Evolutionary conservation across 1,140 invertebrate genomes (phyloP).

Genomic region (Leptestheria dahalacensis): DNA sequence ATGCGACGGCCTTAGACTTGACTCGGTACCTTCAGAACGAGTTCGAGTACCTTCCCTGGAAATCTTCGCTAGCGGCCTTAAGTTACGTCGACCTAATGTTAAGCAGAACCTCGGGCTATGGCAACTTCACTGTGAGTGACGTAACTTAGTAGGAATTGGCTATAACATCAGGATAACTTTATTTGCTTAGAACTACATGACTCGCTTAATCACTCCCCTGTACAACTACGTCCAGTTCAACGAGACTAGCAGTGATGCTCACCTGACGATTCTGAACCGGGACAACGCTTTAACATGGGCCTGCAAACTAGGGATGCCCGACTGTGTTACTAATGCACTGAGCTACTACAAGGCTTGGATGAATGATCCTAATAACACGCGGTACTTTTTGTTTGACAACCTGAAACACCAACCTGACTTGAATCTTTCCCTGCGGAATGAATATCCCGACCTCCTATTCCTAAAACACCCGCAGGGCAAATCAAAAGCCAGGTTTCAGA

Average conservation of each 20-base stretch:
- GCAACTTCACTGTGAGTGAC: constrained; percentile 17
- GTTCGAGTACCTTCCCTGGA: constrained; percentile 47
- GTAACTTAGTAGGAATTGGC: no score
- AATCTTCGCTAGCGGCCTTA: constrained; percentile 39
- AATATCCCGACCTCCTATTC: no score
- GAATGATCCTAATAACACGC: constrained; percentile 1
- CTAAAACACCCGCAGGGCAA: no score
- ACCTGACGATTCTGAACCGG: constrained; percentile 47
- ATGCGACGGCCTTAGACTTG: constrained; percentile 36
- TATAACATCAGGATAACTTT: no score
- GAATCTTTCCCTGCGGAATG: no score
- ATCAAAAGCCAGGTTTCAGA: no score
- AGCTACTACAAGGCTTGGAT: constrained; percentile 54
- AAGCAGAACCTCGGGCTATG: constrained; percentile 19
- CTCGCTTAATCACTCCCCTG: constrained; percentile 42
- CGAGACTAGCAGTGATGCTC: constrained; percentile 41
- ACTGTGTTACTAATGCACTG: constrained; percentile 50
- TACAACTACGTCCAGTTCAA: constrained; percentile 50
- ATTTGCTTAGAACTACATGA: constrained; percentile 41
- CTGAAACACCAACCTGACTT: no score
- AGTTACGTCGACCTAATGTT: constrained; percentile 31
- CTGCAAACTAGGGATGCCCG: constrained; percentile 47
- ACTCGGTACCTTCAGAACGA: constrained; percentile 42
- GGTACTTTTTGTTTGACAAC: no score
- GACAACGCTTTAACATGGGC: constrained; percentile 50